Evolutionary conservation across 37 sponge, comb jelly and placozoan species (phyloP), one percentile per base, ranked within the genome.

Genomic region (Beroe forskalii): DNA sequence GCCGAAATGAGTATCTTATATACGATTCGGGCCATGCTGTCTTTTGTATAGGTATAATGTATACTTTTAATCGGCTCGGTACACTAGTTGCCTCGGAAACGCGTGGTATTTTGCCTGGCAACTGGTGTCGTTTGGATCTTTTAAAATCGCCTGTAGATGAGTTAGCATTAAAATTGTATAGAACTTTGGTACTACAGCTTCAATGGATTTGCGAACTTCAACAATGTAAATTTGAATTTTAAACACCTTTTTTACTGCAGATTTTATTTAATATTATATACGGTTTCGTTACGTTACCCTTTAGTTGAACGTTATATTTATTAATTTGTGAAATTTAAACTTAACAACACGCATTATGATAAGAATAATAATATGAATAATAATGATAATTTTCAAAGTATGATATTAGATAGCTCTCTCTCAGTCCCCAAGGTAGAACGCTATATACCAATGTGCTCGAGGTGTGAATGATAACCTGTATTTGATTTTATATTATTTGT

Each of bases 211-310:
- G 66, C 66, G 66, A 63, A 30, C 66, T 63, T 30, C 66, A 63
- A 63, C 75, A 38, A 19, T 72, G 75, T 72, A 72, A 72, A 72
- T 72, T 72, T 72, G 75, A 72, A 72, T 72, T 72, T 72, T 72
- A 72, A 72, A 72, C 75, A 72, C 38, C 75, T 72, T 72, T 72
- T 72, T 72, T 72, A 72, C 75, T 72, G 40, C 75, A 72, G 75
- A 72, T 72, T 72, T 72, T 72, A 72, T 72, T 72, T 72, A 72
- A 72, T 72, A 72, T 72, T 72, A 72, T 72, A 72, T 72, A 72
- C 75, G 75, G 75, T 72, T 72, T 63, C 66, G 66, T 63, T 63
- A 63, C 66, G 66, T 72, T 72, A 72, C 75, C 75, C 75, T 72
- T 72, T 72, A 72, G 75, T 72, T 72, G 31, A 72, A 72, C 75